Base-by-base conservation (phyloP, 2,113 vertebrate genomes). In the Pterocles burchelli region DNA sequence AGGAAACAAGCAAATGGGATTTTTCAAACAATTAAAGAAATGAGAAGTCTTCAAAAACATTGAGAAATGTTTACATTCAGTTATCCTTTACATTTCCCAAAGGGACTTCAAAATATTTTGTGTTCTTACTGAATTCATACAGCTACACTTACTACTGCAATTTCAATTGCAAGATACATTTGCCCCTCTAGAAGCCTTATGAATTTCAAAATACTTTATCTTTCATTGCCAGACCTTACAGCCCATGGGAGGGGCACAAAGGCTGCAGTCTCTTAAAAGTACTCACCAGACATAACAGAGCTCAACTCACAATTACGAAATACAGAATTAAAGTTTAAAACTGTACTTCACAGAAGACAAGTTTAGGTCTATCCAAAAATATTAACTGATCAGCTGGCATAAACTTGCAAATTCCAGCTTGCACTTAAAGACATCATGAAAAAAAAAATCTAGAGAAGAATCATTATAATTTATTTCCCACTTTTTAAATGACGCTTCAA, bases 141-240 rank as follows among this genome's bases (percentile, higher is more conserved):
- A 73, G 49, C 59, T 68, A 52, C 19, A 57, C n/a, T 70, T 74
- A 59, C 4, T 63, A 72, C 67, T 73, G 45, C 41, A 70, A 87
- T 51, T 59, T 66, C 78, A 85, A 67, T 5, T 67, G 28, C 57
- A 48, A 73, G n/a, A 90, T 8, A 71, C 7, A 29, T 24, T 55
- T 7, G 3, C 36, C n/a, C 49, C 31, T 54, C 58, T 28, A 52
- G 62, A 36, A 65, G 72, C 72, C 90, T 74, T 77, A 63, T 3
- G 21, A 81, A 93, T 45, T 85, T 81, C 52, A 45, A 77, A 81
- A 14, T 73, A 34, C 46, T 92, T 98, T 98, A 98, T 98, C 98
- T 98, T 52, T 58, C 85, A 74, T 1, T 78, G 66, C 73, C 97
- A 98, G 97, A 92, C 83, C 9, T 52, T 55, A 51, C n/a, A 78